These are phyloP conservation scores for Lordiphosa stackelbergi DNA, from an alignment of 1,140 invertebrate genomes.

Conservation along the genomic window DNA sequence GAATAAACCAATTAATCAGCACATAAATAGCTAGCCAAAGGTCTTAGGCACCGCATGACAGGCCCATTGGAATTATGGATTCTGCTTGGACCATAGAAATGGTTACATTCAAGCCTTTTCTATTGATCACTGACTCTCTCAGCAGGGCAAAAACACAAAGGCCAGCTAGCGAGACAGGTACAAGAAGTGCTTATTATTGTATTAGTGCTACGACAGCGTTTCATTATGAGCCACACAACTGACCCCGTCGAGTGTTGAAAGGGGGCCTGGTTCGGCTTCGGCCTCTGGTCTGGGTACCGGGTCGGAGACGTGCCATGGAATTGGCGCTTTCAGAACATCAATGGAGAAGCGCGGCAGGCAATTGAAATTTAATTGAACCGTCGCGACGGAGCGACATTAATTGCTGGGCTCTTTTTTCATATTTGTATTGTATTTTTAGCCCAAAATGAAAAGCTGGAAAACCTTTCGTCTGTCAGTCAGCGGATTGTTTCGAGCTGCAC, in stretches of 20 bases:
- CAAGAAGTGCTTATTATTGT: constrained; percentile 72
- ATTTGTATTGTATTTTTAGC: too few species aligned
- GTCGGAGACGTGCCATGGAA: constrained; percentile 44
- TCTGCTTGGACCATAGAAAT: constrained; percentile 26
- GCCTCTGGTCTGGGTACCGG: constrained; percentile 26
- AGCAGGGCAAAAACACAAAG: neutral
- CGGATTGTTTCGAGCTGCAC: constrained; percentile 10
- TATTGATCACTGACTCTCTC: constrained; percentile 32
- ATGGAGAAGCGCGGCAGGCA: constrained; percentile 45
- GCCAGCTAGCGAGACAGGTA: constrained; percentile 9
- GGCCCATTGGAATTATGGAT: constrained; percentile 19
- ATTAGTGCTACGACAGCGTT: constrained; percentile 61
- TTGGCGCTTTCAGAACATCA: constrained; percentile 60
- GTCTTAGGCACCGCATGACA: neutral
- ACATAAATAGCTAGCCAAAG: constrained; percentile 35
- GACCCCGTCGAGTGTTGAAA: constrained; percentile 45
- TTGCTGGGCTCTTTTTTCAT: constrained; percentile 18
- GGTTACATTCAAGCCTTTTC: constrained; percentile 30
- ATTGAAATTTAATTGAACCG: constrained; percentile 65
- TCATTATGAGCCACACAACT: constrained; percentile 58
- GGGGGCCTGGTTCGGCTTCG: constrained; percentile 7
- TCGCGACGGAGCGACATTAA: constrained; percentile 44
- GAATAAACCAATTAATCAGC: constrained; percentile 34
- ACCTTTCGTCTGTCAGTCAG: constrained; percentile 19
- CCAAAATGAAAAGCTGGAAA: too few species aligned